Evolutionary conservation across 2,888 invertebrate species (phyloP).

Genomic region (Ypsolopha scabrella): DNA sequence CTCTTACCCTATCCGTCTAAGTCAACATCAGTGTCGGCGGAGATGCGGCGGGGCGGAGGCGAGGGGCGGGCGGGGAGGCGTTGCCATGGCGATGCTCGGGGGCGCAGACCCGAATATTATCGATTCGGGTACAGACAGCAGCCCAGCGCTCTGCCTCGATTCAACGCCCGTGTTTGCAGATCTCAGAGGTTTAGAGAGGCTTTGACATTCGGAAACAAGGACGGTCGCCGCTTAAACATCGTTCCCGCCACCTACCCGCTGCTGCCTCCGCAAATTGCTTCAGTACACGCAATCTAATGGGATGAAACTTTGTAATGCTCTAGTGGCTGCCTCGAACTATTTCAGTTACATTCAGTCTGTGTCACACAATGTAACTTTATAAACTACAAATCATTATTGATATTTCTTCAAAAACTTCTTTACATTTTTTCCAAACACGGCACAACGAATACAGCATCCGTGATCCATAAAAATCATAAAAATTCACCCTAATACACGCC

Average conservation of each 20-base stretch:
- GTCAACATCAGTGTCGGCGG: constrained; percentile 65
- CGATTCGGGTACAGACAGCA: constrained; percentile 67
- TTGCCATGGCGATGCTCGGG: constrained; percentile 57
- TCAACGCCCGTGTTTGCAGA: constrained; percentile 63
- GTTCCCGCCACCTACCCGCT: constrained; percentile 21
- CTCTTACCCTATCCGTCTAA: constrained; percentile 70
- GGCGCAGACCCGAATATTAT: constrained; percentile 69
- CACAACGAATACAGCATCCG: no score
- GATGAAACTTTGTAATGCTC: background rate
- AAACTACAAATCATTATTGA: no score
- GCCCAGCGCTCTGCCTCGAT: constrained; percentile 58
- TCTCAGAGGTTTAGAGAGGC: constrained; percentile 59
- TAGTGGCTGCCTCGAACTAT: background rate
- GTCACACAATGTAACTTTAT: no score
- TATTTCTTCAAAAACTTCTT: no score
- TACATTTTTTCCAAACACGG: no score
- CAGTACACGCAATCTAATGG: constrained; percentile 7
- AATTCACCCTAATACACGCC: background rate
- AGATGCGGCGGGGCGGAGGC: constrained; percentile 23
- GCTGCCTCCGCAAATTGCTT: constrained; percentile 23
- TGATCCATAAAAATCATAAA: background rate
- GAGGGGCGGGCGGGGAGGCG: constrained; percentile 38
- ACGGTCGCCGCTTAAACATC: constrained; percentile 31
- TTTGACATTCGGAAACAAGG: constrained; percentile 54
- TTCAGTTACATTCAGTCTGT: background rate